Evolutionary conservation across 2,888 invertebrate genomes (phyloP).

Genomic region (Spodoptera exigua): DNA sequence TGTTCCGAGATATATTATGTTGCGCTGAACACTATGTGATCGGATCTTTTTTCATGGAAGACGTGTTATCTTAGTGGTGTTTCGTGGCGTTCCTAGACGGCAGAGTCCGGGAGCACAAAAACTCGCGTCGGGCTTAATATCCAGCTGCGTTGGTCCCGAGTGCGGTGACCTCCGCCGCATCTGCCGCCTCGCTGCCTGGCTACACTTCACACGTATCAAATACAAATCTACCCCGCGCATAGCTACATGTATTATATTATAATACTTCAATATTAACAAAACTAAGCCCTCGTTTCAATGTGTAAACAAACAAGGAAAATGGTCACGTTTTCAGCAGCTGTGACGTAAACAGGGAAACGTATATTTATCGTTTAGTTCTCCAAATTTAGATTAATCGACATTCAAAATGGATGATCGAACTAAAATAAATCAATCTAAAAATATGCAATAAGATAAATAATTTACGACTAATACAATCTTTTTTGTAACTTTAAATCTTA

Average conservation of each 20-base stretch:
- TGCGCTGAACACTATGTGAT: constrained; percentile 34
- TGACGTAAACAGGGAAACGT: constrained; percentile 50
- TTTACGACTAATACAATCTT: no score
- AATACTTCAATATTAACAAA: constrained; percentile 27
- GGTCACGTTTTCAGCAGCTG: constrained; percentile 54
- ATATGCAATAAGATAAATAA: no score
- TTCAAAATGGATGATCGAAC: no score
- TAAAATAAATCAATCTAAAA: no score
- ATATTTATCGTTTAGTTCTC: constrained; percentile 14
- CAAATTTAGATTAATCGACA: constrained; percentile 14
- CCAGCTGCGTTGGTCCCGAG: constrained; percentile 79
- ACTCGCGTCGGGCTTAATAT: constrained; percentile 72
- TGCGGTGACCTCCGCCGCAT: constrained; percentile 83
- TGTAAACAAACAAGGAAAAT: constrained; percentile 55
- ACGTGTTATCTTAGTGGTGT: constrained; percentile 59
- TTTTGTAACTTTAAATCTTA: background rate
- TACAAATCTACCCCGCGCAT: constrained; percentile 68
- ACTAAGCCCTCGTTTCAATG: constrained; percentile 9
- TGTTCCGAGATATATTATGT: constrained; percentile 24
- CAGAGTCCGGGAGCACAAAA: constrained; percentile 71
- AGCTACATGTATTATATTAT: constrained; percentile 40
- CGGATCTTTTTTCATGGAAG: constrained; percentile 50
- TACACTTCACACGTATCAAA: constrained; percentile 74
- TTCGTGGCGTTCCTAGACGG: constrained; percentile 62
- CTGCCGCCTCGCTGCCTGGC: constrained; percentile 75